These are phyloP conservation scores for Sarcophaga variegata DNA, from an alignment of 2,888 invertebrate genomes.

Conservation along the genomic window DNA sequence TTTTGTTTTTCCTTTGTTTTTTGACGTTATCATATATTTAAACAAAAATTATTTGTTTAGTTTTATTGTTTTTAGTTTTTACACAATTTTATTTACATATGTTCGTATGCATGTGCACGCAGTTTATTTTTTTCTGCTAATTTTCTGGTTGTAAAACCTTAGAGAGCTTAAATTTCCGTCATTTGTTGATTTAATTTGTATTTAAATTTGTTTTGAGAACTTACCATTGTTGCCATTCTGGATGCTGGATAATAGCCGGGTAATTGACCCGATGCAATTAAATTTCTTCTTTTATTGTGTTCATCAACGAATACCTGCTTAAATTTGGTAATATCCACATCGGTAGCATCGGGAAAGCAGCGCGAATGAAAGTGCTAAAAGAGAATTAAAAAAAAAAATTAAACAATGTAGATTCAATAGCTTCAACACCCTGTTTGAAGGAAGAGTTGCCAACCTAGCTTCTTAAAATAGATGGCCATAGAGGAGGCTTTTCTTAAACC, in stretches of 20 bases:
- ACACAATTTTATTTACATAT: constrained; percentile 7
- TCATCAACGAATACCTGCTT: constrained; percentile 76
- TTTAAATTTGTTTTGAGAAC: constrained; percentile 39
- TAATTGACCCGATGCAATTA: constrained; percentile 78
- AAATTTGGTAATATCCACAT: constrained; percentile 75
- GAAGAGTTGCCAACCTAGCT: no score
- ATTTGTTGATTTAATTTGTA: no score
- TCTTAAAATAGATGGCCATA: no score
- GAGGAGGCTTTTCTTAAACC: no score
- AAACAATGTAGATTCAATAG: background rate
- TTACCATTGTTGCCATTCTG: constrained; percentile 80
- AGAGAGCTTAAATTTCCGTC: no score
- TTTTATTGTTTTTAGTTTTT: background rate
- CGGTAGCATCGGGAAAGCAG: constrained; percentile 77
- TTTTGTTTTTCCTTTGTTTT: no score
- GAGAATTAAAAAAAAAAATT: background rate
- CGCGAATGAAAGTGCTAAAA: constrained; percentile 75
- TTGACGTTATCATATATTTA: no score
- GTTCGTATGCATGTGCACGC: background rate
- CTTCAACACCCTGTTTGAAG: background rate
- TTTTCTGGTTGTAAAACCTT: background rate
- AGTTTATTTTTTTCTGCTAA: background rate
- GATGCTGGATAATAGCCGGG: constrained; percentile 80
- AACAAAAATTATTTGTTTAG: no score
- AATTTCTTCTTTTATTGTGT: constrained; percentile 80